Conservation (phyloP, 2,888 invertebrate species). For the Ormyrus rosae region DNA sequence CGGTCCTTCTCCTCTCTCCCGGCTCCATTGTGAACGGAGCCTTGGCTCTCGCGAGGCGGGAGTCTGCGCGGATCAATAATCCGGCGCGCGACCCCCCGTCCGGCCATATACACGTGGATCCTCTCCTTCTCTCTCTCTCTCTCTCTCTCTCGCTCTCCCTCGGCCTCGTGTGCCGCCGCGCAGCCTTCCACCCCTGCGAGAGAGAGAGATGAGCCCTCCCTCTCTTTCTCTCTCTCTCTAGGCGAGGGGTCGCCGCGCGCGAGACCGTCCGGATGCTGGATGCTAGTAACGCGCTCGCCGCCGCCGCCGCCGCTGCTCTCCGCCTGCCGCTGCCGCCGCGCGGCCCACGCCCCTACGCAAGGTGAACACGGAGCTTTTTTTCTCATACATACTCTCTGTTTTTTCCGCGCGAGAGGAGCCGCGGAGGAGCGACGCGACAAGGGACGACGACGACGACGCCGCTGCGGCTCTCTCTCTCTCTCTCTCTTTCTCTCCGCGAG, state of each 20-base stretch:
- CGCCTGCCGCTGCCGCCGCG: not conserved
- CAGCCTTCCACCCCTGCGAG: conserved; percentile 33
- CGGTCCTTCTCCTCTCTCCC: too few species aligned
- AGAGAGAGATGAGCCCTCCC: conserved; percentile 5
- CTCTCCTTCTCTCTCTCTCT: conserved; percentile 8
- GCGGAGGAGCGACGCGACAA: not conserved
- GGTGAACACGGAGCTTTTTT: too few species aligned
- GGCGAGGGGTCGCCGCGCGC: conserved; percentile 19
- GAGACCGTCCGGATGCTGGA: conserved; percentile 41
- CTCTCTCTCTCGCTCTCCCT: not conserved
- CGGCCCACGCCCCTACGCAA: too few species aligned
- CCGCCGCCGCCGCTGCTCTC: not conserved
- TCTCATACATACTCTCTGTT: too few species aligned
- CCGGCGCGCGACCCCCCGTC: conserved; percentile 60
- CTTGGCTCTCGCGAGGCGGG: conserved; percentile 60
- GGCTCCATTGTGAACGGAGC: conserved; percentile 55
- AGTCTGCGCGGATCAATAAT: conserved; percentile 73
- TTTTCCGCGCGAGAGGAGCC: too few species aligned
- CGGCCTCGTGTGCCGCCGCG: not conserved
- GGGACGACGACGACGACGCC: not conserved
- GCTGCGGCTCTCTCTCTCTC: not conserved
- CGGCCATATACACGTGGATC: conserved; percentile 65
- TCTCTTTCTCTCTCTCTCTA: conserved; percentile 7
- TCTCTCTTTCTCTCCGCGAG: too few species aligned
- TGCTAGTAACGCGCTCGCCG: conserved; percentile 49